Evolutionary conservation across 2,113 vertebrate species (phyloP), one percentile per base, ranked within the genome.

Genomic region (Phaethornis superciliosus): DNA sequence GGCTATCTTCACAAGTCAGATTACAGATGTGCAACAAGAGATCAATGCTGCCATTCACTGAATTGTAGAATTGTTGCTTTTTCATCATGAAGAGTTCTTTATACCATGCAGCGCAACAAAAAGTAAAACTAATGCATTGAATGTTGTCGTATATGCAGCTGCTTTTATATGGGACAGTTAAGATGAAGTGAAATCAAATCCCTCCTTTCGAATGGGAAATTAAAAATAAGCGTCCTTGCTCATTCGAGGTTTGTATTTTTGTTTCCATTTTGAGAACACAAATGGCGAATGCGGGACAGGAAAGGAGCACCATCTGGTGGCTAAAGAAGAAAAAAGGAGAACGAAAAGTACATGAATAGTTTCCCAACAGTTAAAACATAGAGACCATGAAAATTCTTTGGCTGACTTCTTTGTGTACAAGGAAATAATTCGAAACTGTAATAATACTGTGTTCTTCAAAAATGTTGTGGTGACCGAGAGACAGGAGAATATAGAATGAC

Each of bases 291-390:
- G 52, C 60, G 76, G 24, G 54, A 35, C 30, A 27, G 56, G 51
- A 89, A 69, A 56, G 79, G 76, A 86, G 94, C 93, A 86, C 91
- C 95, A 71, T 55, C 76, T 95, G 71, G 76, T 81, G 94, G 64
- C 78, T 56, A n/a, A 37, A 69, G 22, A 51, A 42, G 27, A 70
- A 56, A 22, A 11, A 7, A 19, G n/a, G 42, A 55, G 40, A 75
- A 60, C 3, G 9, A 54, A 32, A 81, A 42, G 6, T 9, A 7
- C 7, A 8, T 33, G 44, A 81, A 74, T 21, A 8, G 7, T 28
- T 69, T 12, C 54, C 47, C 24, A 21, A 23, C 64, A 35, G 27
- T 51, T 76, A 30, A 55, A 85, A 51, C 10, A 2, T 10, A 21
- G 0, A 52, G 35, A 28, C 15, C 6, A 3, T 28, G 55, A 51